Evolutionary conservation across 2,797 vertebrate species (phyloP).

Genomic region (Neopelma chrysocephalum): DNA sequence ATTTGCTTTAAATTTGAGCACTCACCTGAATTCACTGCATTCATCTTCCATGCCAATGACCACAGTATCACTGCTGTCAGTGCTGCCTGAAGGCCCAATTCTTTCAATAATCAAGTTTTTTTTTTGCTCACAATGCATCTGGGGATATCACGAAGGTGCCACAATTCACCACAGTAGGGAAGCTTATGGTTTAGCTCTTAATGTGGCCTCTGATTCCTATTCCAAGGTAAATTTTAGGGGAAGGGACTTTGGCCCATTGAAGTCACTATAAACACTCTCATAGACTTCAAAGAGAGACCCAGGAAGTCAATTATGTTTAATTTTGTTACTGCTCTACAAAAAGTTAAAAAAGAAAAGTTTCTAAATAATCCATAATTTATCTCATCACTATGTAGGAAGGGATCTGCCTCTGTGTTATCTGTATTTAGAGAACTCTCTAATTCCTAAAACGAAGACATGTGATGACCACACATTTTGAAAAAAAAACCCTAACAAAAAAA

Average conservation of each 20-base stretch:
- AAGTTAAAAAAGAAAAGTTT: not conserved
- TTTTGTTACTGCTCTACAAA: not conserved
- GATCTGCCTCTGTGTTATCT: conserved; percentile 27
- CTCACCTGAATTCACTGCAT: not conserved
- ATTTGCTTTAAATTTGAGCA: not conserved
- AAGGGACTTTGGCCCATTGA: not conserved
- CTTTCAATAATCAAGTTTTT: not conserved
- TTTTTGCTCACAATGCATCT: not conserved
- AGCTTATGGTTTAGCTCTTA: not conserved
- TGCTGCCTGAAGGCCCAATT: not conserved
- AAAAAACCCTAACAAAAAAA: not conserved
- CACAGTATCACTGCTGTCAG: not conserved
- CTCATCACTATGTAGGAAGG: not conserved
- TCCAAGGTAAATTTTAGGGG: not conserved
- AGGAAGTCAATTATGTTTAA: not conserved
- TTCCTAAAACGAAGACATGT: not conserved
- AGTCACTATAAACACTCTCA: not conserved
- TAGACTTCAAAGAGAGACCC: not conserved
- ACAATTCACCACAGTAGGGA: not conserved
- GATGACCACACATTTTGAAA: not conserved
- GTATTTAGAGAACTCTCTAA: conserved; percentile 40
- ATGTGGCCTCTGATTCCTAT: not conserved
- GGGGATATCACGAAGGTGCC: not conserved
- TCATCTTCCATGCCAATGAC: not conserved
- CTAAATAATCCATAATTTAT: conserved; percentile 12